Evolutionary conservation across 2,888 invertebrate genomes (phyloP).

Genomic region (Asteroscopus sphinx): DNA sequence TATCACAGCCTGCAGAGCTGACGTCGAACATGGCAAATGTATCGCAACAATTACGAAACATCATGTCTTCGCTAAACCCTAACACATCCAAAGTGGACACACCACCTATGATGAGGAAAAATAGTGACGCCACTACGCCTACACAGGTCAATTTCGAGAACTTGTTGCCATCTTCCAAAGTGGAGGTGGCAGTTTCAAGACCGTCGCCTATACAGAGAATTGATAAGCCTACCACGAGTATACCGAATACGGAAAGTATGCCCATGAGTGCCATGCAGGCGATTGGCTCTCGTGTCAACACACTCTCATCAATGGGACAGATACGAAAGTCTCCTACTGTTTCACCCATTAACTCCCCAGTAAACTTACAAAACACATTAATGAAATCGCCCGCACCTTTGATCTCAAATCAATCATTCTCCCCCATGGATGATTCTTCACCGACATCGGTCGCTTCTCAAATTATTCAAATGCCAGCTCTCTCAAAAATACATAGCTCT

Average conservation of each 20-base stretch:
- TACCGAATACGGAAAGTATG: constrained; percentile 70
- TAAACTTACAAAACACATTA: constrained; percentile 74
- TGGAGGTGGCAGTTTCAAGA: constrained; percentile 80
- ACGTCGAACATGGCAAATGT: constrained; percentile 93
- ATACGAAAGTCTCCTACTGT: constrained; percentile 84
- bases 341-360: constrained; percentile 84
- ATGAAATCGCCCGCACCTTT: constrained; percentile 85
- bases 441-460: constrained; percentile 77
- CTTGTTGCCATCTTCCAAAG: constrained; percentile 86
- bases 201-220: constrained; percentile 80
- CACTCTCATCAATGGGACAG: constrained; percentile 79
- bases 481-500: constrained; percentile 83
- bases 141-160: constrained; percentile 88
- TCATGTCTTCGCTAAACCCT: constrained; percentile 91
- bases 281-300: constrained; percentile 80
- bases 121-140: constrained; percentile 78
- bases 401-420: constrained; percentile 74
- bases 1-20: constrained; percentile 93
- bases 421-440: constrained; percentile 71
- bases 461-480: constrained; percentile 87
- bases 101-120: constrained; percentile 86
- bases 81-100: constrained; percentile 86
- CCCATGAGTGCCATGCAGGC: constrained; percentile 81
- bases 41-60: constrained; percentile 91
- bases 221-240: constrained; percentile 74